Evolutionary conservation across 2,797 vertebrate genomes (phyloP), one percentile per base, ranked within the genome.

Genomic region (Catharus ustulatus): DNA sequence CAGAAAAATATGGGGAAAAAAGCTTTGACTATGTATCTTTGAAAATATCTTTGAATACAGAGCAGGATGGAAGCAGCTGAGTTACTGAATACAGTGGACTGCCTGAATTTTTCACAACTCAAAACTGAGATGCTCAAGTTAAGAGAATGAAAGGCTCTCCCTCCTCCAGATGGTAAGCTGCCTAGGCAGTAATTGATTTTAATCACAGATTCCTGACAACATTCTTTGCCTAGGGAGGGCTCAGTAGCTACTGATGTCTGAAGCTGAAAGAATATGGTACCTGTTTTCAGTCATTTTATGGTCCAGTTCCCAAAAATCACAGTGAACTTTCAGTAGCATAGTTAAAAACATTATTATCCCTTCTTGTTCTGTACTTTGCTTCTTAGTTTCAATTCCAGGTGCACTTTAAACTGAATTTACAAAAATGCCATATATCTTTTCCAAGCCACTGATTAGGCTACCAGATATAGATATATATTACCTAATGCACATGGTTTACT

Each of bases 371-470:
- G 30, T 27, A 51, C 52, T 91, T 87, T 36, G 83, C 34, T 75
- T 61, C 79, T 93, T 83, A 69, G 36, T 86, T 93, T 94, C 55
- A 63, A 52, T 73, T 84, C 64, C 55, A 90, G 67, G 30, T 84
- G 75, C 48, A 58, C 75, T 93, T 94, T 36, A 71, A 89, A 71
- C 49, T 64, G 42, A 87, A 84, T 87, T 96, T 96, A 78, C 66
- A 67, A 52, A 74, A 82, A 73, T 6, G 2, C 36, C 36, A 84
- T 76, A 19, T 84, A 58, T 92, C 69, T 90, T 91, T 77, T 52
- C 83, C 77, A 88, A 90, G 46, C 49, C 91, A 92, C 40, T 6
- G 20, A 93, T 32, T 13, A 45, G 84, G n/a, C 40, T 42, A 83
- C 51, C 61, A 85, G 51, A 72, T 93, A 62, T 57, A 81, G 78